Evolutionary conservation across 2,797 vertebrate species (phyloP).

Genomic region (Perodicticus potto): DNA sequence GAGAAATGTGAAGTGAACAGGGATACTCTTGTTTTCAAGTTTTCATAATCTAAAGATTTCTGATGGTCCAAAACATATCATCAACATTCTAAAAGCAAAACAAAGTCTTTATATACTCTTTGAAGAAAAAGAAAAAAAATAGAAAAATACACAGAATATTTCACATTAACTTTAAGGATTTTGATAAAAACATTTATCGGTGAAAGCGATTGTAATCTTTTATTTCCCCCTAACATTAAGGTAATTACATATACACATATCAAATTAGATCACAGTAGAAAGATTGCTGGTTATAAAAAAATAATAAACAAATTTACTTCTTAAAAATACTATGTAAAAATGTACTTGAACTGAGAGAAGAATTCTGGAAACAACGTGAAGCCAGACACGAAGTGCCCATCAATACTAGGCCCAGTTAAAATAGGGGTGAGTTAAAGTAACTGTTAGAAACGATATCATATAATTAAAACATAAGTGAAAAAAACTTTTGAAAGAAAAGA

Average conservation of each 20-base stretch:
- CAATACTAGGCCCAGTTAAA: not conserved
- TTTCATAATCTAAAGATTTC: constrained; percentile 43
- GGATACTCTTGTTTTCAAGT: not conserved
- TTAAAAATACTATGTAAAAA: constrained; percentile 32
- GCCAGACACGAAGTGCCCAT: not conserved
- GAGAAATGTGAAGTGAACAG: not conserved
- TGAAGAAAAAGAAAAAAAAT: constrained; percentile 12
- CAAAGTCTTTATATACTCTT: not conserved
- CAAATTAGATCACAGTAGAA: constrained; percentile 16
- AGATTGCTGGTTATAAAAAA: not conserved
- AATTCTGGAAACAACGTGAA: not conserved
- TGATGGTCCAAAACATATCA: constrained; percentile 1
- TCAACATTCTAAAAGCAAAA: constrained; percentile 1
- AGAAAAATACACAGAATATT: not conserved
- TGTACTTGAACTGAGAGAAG: constrained; percentile 10
- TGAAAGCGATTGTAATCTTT: not conserved
- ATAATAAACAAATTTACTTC: not conserved
- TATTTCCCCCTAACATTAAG: constrained; percentile 25
- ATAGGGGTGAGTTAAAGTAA: not conserved
- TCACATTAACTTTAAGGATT: constrained; percentile 36
- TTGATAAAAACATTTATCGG: constrained; percentile 15
- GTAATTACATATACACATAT: not conserved
- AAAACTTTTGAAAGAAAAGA: not conserved
- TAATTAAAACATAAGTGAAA: constrained; percentile 19
- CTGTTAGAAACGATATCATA: not conserved